Evolutionary conservation across 2,797 vertebrate genomes (phyloP).

Genomic region (Rhinella marina): DNA sequence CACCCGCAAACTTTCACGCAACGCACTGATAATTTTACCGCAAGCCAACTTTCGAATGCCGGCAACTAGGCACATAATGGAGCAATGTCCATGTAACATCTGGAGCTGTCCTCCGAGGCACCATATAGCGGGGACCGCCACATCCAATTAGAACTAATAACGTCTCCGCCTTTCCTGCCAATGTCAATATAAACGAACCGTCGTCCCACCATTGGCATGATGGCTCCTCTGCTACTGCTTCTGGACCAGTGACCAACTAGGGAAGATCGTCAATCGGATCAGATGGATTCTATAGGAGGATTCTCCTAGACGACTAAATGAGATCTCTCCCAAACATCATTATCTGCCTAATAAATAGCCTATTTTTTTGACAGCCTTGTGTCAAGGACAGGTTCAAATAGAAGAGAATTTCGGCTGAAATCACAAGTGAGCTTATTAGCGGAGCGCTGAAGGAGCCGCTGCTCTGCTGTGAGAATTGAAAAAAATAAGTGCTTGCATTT

Average conservation of each 20-base stretch:
- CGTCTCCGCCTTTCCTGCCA: background rate
- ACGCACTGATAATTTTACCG: no score
- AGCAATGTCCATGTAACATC: background rate
- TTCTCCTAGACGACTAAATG: slow-evolving; percentile 38
- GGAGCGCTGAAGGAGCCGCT: slow-evolving; percentile 63
- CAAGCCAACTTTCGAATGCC: no score
- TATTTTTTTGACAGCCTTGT: slow-evolving; percentile 61
- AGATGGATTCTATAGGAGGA: slow-evolving; percentile 20
- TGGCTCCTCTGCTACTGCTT: background rate
- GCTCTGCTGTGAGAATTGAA: slow-evolving; percentile 68
- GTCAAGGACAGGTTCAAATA: slow-evolving; percentile 67
- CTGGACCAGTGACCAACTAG: background rate
- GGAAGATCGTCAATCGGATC: background rate
- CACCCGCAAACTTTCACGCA: no score
- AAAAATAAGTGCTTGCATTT: slow-evolving; percentile 69
- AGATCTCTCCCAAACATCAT: slow-evolving; percentile 65
- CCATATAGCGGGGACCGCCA: background rate
- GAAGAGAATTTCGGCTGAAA: slow-evolving; percentile 65
- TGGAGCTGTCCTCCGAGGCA: background rate
- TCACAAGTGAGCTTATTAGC: slow-evolving; percentile 69
- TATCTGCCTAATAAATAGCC: slow-evolving; percentile 61
- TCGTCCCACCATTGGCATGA: background rate
- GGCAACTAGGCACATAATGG: background rate
- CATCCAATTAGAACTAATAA: background rate
- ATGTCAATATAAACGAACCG: background rate